Base-by-base conservation (phyloP, 2,888 invertebrate species). In the Eubasilissa splendida region DNA sequence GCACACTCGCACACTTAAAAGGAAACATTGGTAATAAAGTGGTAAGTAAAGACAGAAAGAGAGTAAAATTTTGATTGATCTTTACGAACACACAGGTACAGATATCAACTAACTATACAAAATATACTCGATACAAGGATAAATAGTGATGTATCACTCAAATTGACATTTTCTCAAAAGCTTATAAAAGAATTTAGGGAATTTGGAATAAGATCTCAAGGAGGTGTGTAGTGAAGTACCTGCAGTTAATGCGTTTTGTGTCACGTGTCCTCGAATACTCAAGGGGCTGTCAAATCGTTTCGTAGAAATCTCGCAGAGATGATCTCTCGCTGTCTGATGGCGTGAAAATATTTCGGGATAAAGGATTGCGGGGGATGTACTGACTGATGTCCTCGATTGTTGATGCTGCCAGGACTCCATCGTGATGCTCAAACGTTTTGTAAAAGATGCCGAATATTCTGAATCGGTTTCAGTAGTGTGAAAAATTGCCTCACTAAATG, bases 181-280 rank as follows among this genome's bases (percentile, higher is more conserved):
- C 1, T 4, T 42, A 2, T 7, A 42, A 42, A 42, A 42, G 42
- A 42, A 42, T 63, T 63, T 22, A 12, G 4, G 33, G 63, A 22
- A 63, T 12, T 9, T 63, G 10, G 42, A 63, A 63, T 33, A 63
- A 33, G 63, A 11, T 9, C 33, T 63, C 22, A 33, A 63, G 59
- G 9, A 7, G 50, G 66, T n/a, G 31, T n/a, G 58, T 8, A 5
- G 68, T 50, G 52, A 14, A 68, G 50, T 68, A 50, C 14, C 50
- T 68, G 68, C 68, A 68, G 68, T 68, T n/a, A 68, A 52, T 68
- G 68, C 68, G 68, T 68, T 68, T 58, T 68, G 68, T 68, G 68
- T 52, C 68, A 14, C 50, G 42, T 50, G 68, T 50, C 10, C 68
- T 68, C 68, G 50, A 68, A n/a, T 50, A n/a, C 50, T 50, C 50